phyloP scores from a whole-genome alignment of 1,140 invertebrate species.

The Caenorhabditis tropicalis region DNA sequence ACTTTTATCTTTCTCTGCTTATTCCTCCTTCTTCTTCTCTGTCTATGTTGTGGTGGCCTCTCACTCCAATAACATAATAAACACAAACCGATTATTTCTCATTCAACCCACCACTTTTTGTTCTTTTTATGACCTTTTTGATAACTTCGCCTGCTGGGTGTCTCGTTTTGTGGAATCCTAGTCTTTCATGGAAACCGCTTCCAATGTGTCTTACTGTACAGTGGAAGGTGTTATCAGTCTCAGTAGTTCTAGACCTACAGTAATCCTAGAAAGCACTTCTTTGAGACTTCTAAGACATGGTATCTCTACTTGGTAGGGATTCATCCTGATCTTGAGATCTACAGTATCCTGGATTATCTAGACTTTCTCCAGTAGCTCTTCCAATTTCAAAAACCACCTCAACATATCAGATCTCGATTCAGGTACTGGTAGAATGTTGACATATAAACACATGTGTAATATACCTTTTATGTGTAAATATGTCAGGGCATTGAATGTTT shows the following conservation, averaged over 20 bases:
- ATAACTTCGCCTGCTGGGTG: neutral
- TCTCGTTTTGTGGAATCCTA: neutral
- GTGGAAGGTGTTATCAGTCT: too few species aligned
- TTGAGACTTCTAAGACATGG: too few species aligned
- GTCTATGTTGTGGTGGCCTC: neutral
- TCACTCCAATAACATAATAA: conserved; percentile 13
- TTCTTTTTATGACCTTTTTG: neutral
- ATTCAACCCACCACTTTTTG: neutral
- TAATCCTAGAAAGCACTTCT: too few species aligned
- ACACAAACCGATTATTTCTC: conserved; percentile 7
- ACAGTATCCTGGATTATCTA: too few species aligned
- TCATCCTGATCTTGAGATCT: too few species aligned
- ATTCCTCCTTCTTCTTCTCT: neutral
- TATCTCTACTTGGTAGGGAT: too few species aligned
- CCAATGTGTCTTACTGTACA: too few species aligned
- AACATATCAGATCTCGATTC: neutral
- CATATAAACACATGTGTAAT: conserved; percentile 21
- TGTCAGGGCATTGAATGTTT: conserved; percentile 9
- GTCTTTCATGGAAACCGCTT: too few species aligned
- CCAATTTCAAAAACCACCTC: too few species aligned
- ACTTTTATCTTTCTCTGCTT: neutral
- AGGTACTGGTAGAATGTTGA: neutral
- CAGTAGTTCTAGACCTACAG: too few species aligned
- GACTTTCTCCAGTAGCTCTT: too few species aligned
- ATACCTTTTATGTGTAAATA: conserved; percentile 41